Percentiles rank a stretch among this genome's conserved stretches.
phyloP scores from a whole-genome alignment of 2,797 vertebrate species.

The Falco biarmicus region DNA sequence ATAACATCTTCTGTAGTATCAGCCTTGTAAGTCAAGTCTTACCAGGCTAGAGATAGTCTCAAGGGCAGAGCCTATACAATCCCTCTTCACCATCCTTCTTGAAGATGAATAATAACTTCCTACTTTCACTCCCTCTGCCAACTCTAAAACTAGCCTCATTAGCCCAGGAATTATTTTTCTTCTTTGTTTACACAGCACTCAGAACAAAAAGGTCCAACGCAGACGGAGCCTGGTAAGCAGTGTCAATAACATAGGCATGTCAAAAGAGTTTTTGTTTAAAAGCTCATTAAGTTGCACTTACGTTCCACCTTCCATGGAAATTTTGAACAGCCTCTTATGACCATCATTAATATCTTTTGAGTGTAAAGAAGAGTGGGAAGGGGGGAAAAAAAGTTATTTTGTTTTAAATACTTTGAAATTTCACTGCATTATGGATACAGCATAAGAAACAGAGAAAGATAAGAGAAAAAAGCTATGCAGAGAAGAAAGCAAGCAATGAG shows the following conservation, averaged over 20 bases:
- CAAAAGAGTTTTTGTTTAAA: neutral
- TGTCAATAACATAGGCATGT: neutral
- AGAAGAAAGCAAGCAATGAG: neutral
- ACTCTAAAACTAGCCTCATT: neutral
- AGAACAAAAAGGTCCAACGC: neutral
- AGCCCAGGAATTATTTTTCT: neutral
- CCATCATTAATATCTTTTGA: neutral
- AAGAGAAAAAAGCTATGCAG: neutral
- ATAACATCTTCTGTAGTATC: neutral
- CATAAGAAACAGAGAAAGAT: neutral
- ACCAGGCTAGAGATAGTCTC: neutral
- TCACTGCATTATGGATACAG: neutral
- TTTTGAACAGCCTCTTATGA: neutral
- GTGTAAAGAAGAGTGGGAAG: neutral
- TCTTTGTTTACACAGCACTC: neutral
- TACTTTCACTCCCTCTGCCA: neutral
- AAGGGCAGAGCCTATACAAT: neutral
- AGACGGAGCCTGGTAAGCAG: neutral
- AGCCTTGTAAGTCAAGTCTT: neutral
- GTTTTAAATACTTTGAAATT: conserved; percentile 25
- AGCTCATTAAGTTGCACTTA: neutral
- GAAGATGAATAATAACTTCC: neutral
- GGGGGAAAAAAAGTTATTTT: neutral
- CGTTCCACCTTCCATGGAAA: neutral
- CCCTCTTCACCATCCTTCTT: neutral